phyloP scores from a whole-genome alignment of 2,113 vertebrate genomes.

The Phylloscopus trochiloides region DNA sequence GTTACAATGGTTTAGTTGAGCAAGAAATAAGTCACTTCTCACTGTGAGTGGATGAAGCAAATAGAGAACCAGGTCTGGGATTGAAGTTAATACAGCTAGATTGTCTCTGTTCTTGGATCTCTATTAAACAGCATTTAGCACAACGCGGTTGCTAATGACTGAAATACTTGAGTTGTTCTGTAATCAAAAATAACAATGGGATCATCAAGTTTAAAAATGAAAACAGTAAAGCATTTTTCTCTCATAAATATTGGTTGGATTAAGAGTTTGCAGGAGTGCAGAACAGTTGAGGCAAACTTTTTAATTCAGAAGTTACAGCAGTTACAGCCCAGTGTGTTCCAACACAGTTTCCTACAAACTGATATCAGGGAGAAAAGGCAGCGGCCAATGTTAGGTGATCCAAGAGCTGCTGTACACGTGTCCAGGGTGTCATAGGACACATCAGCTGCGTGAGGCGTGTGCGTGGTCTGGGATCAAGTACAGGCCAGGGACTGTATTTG shows the following conservation, averaged over 20 bases:
- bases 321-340: neutral
- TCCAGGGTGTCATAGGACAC: rapidly evolving
- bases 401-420: rapidly evolving
- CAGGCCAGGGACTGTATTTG: rapidly evolving
- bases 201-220: neutral
- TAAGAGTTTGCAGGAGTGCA: neutral
- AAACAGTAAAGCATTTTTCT: neutral
- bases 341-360: neutral
- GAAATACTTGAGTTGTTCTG: neutral
- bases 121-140: neutral
- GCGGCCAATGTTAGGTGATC: neutral
- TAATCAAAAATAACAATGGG: neutral
- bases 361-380: neutral
- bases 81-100: neutral
- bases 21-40: neutral
- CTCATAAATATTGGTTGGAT: neutral
- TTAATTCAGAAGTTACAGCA: neutral
- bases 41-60: neutral
- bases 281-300: neutral
- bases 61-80: neutral
- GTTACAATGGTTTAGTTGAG: neutral
- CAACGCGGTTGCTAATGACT: neutral
- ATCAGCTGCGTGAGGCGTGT: neutral
- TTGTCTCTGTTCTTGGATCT: neutral
- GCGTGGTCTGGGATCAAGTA: neutral